Evolutionary conservation across 2,797 vertebrate species (phyloP).

Genomic region (Myripristis jacobus): DNA sequence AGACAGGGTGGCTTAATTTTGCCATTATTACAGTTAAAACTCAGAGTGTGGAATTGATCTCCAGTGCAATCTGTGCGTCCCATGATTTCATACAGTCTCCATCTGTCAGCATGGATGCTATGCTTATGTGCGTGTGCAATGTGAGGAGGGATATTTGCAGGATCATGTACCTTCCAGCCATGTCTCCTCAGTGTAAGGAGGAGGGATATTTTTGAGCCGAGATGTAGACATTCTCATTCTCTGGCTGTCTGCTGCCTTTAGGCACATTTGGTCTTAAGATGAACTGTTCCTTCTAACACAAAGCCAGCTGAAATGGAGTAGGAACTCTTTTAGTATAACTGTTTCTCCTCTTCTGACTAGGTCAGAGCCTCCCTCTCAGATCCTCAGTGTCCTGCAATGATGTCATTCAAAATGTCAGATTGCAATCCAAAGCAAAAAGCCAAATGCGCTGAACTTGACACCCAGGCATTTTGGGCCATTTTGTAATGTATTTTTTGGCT

Average conservation of each 20-base stretch:
- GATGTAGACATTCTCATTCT: conserved; percentile 27
- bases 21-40: conserved; percentile 17
- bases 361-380: conserved; percentile 40
- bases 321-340: conserved; percentile 68
- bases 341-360: conserved; percentile 82
- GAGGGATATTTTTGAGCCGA: conserved; percentile 18
- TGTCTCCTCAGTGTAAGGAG: conserved; percentile 23
- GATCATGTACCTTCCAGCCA: conserved; percentile 37
- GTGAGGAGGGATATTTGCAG: conserved; percentile 34
- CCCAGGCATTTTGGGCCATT: neutral
- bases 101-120: conserved; percentile 37
- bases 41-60: conserved; percentile 21
- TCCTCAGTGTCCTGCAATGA: conserved; percentile 13
- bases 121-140: conserved; percentile 38
- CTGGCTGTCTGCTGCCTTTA: conserved; percentile 31
- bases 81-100: conserved; percentile 13
- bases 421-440: neutral
- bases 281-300: conserved; percentile 44
- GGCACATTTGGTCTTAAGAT: conserved; percentile 49
- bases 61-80: neutral
- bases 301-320: conserved; percentile 43
- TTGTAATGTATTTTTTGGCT: conserved; percentile 35
- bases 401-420: conserved; percentile 47
- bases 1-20: conserved; percentile 21
- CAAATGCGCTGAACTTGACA: neutral